These are phyloP conservation scores for Mormyrus lacerda DNA, from an alignment of 2,113 vertebrate species.

Conservation along the genomic window DNA sequence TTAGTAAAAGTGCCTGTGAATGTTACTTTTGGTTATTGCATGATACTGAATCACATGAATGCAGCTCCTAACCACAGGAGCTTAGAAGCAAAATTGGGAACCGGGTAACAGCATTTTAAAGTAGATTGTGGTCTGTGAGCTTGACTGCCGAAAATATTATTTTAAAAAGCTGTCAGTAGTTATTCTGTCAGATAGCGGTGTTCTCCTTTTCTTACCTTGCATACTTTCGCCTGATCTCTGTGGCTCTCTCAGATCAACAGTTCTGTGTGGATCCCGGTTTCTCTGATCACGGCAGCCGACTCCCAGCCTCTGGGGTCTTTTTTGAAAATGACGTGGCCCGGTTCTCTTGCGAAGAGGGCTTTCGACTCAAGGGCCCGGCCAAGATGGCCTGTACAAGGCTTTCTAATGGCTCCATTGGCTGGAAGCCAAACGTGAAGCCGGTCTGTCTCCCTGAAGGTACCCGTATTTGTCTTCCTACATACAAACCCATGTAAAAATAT, in stretches of 20 bases:
- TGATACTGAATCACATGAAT: neutral
- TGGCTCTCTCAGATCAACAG: slow-evolving; percentile 24
- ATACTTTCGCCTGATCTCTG: slow-evolving; percentile 3
- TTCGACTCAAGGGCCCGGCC: slow-evolving; percentile 66
- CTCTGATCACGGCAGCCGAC: slow-evolving; percentile 70
- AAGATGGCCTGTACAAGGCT: slow-evolving; percentile 69
- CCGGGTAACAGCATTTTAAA: neutral
- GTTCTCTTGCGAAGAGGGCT: slow-evolving; percentile 71
- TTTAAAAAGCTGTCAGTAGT: neutral
- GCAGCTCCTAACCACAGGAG: neutral
- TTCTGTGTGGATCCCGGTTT: slow-evolving; percentile 66
- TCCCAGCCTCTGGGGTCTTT: slow-evolving; percentile 61
- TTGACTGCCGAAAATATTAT: neutral
- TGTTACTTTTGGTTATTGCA: neutral
- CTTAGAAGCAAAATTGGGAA: neutral
- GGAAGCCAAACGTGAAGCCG: slow-evolving; percentile 69
- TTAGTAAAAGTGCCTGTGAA: neutral
- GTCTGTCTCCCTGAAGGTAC: slow-evolving; percentile 75
- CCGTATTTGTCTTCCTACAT: slow-evolving; percentile 8
- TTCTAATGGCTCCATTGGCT: slow-evolving; percentile 68
- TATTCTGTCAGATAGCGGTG: neutral
- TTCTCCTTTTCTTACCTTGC: neutral
- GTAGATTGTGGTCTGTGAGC: neutral
- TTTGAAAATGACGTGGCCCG: slow-evolving; percentile 65
- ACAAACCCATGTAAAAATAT: neutral